Conservation (phyloP, 2,888 invertebrate species). For the Heliconius aoede region DNA sequence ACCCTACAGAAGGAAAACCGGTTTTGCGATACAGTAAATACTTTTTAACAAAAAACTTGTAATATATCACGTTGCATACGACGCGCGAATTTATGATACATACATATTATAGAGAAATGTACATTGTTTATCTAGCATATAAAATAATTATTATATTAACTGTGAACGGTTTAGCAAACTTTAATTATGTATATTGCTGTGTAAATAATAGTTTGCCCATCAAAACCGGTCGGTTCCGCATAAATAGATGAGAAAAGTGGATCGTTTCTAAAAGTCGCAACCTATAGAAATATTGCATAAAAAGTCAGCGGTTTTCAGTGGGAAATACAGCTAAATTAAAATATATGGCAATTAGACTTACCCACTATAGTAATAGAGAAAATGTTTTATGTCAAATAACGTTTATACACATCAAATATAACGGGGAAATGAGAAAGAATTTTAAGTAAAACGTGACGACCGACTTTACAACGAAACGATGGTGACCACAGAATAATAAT, state of each 20-base stretch:
- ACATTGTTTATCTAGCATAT: slow-evolving; percentile 4
- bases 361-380: slow-evolving; percentile 23
- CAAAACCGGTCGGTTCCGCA: slow-evolving; percentile 37
- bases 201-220: slow-evolving; percentile 11
- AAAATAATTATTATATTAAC: neutral
- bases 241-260: slow-evolving; percentile 39
- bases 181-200: neutral
- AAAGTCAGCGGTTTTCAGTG: neutral
- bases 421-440: slow-evolving; percentile 35
- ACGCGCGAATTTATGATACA: slow-evolving; percentile 6
- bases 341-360: slow-evolving; percentile 26
- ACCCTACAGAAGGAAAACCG: slow-evolving; percentile 14
- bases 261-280: slow-evolving; percentile 36
- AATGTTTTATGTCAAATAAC: slow-evolving; percentile 16
- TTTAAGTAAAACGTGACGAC: slow-evolving; percentile 40
- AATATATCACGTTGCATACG: neutral
- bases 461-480: slow-evolving; percentile 31
- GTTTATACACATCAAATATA: slow-evolving; percentile 25
- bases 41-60: neutral
- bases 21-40: slow-evolving; percentile 3
- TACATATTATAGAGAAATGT: neutral
- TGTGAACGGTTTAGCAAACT: neutral
- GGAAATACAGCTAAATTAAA: slow-evolving; percentile 13
- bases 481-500: slow-evolving; percentile 34
- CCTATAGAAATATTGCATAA: slow-evolving; percentile 38